Evolutionary conservation across 2,113 vertebrate genomes (phyloP), one percentile per base, ranked within the genome.

Genomic region (Onychorhynchus coronatus): DNA sequence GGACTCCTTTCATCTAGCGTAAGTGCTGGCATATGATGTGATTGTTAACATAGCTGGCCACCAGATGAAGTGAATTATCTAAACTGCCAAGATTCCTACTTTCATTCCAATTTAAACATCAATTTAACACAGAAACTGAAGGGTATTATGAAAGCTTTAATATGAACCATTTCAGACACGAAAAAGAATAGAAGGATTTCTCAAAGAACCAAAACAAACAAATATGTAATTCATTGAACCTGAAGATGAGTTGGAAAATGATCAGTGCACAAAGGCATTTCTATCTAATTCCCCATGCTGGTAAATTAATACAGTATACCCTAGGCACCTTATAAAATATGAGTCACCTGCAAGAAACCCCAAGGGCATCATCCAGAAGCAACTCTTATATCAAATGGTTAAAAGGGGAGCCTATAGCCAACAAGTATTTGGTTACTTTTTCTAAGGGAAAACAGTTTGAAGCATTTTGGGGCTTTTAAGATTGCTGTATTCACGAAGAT

Each of bases 41-140:
- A 98, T 96, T 98, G 98, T 98, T 98, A 98, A 97, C 98, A 98
- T 98, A 98, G 98, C 98, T 98, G 98, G 97, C 96, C 98, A 98
- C 97, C 98, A 98, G 98, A 98, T 98, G 98, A 98, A 98, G 96
- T 91, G 97, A 98, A 98, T 98, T 98, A 98, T 98, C 98, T 97
- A 91, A 97, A 98, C 98, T 98, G 98, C 98, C 97, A 97, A 96
- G 97, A 96, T 97, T 98, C 96, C 94, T 97, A 97, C 97, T 98
- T 98, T 97, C 97, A 96, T 97, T 98, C 98, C 97, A 98, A 98
- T 98, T 98, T 98, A 98, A 98, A 98, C 97, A 98, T 96, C 97
- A 97, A 90, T 98, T 98, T 98, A 98, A 97, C 95, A 98, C 94
- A 97, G 95, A 98, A 98, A 98, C 97, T 97, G 97, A 97, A 97